A percentile compares a stretch with the other conserved stretches of the same genome.
Evolutionary conservation across 1,140 invertebrate species (phyloP).

Genomic region (Bombus haemorrhoidalis): DNA sequence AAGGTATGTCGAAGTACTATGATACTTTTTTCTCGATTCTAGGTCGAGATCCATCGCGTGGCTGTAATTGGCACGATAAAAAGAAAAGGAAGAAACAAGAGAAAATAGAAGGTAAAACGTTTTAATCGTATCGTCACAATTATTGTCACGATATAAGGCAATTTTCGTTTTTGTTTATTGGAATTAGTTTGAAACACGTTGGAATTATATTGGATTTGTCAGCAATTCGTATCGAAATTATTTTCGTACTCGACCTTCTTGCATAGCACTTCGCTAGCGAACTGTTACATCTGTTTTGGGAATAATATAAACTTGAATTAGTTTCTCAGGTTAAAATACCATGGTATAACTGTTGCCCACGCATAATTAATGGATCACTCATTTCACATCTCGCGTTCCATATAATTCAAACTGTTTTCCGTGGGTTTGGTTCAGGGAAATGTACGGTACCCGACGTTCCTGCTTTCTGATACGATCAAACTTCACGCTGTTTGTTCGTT

Average conservation of each 20-base stretch:
- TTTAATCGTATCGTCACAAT: background rate
- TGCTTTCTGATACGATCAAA: background rate
- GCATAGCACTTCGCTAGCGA: no score
- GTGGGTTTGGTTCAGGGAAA: background rate
- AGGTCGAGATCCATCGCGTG: background rate
- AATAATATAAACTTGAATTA: background rate
- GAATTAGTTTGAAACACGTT: background rate
- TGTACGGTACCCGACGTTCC: slow-evolving; percentile 8
- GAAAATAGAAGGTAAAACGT: background rate
- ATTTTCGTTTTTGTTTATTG: background rate
- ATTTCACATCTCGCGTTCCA: background rate
- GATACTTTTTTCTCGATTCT: slow-evolving; percentile 2
- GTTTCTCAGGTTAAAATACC: background rate
- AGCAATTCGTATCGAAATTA: background rate
- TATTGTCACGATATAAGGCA: no score
- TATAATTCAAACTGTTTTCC: background rate
- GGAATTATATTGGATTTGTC: no score
- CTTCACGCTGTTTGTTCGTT: background rate
- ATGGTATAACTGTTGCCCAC: slow-evolving; percentile 1
- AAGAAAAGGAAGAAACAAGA: background rate
- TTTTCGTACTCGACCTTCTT: background rate
- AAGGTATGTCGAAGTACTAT: background rate
- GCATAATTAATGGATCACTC: background rate
- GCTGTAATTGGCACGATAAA: background rate
- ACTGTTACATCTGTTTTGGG: no score